Conservation (phyloP, 2,797 vertebrate genomes). For the Loriculus beryllinus region DNA sequence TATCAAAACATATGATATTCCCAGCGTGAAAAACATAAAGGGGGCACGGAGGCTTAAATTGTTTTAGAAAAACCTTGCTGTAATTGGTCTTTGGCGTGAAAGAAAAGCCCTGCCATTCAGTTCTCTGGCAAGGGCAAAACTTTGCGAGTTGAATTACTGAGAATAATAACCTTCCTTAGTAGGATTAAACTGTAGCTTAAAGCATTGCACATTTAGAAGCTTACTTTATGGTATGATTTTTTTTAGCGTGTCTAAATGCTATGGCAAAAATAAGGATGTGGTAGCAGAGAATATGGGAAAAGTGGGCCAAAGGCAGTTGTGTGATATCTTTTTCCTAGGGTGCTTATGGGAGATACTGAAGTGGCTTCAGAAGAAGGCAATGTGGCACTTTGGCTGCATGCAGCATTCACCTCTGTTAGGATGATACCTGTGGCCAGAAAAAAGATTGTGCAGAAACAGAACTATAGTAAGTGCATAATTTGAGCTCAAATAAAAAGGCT, state of each 20-base stretch:
- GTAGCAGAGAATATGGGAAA: neutral
- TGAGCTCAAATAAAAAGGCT: neutral
- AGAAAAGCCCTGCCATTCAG: constrained; percentile 44
- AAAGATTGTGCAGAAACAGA: neutral
- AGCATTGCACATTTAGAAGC: neutral
- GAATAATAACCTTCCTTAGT: neutral
- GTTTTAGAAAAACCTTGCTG: constrained; percentile 65
- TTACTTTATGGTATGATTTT: neutral
- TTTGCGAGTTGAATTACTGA: constrained; percentile 24
- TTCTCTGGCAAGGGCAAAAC: constrained; percentile 41
- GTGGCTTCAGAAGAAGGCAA: neutral
- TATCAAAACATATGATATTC: constrained; percentile 70
- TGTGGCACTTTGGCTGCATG: fast-evolving
- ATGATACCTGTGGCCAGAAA: neutral
- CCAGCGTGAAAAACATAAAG: constrained; percentile 62
- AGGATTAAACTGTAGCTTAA: constrained; percentile 12
- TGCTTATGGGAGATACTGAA: neutral
- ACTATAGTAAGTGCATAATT: neutral
- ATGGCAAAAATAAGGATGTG: neutral
- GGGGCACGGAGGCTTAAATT: constrained; percentile 46
- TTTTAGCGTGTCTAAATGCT: neutral
- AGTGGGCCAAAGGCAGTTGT: neutral
- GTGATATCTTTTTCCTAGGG: neutral
- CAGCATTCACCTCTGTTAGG: neutral
- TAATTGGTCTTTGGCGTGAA: constrained; percentile 34